Conservation (phyloP, 2,888 invertebrate species). For the Ommatoiulus sabulosus region DNA sequence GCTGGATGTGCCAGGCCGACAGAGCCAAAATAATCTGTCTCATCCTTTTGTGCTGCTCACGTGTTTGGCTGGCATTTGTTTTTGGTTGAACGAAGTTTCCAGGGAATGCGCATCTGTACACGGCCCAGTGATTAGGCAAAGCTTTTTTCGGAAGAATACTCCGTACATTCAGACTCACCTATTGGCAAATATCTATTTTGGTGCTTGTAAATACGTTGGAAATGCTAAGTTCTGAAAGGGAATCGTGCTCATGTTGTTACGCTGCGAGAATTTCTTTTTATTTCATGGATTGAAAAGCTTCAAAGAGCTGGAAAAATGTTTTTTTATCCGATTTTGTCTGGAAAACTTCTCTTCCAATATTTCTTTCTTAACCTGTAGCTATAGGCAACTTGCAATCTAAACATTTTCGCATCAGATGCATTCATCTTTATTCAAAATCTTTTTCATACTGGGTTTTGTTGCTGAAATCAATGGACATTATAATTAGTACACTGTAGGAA, state of each 20-base stretch:
- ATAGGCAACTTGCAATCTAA: neutral
- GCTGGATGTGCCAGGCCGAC: neutral
- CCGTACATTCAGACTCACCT: neutral
- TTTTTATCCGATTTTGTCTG: neutral
- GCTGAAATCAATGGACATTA: too few species aligned
- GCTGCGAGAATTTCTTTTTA: neutral
- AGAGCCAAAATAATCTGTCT: neutral
- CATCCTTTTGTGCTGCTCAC: neutral
- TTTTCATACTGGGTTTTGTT: too few species aligned
- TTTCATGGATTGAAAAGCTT: neutral
- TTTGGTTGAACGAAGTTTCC: neutral
- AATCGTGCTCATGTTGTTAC: neutral
- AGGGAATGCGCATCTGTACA: neutral
- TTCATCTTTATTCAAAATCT: too few species aligned
- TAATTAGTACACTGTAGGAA: too few species aligned
- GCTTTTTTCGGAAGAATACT: neutral
- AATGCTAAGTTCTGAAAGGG: neutral
- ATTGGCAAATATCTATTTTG: neutral
- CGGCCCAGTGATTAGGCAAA: neutral
- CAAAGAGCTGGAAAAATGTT: neutral
- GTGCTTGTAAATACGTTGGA: neutral
- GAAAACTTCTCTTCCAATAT: neutral
- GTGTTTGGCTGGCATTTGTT: neutral
- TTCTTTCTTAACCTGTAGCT: neutral
- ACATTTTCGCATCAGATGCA: too few species aligned